A percentile compares a stretch with the other conserved stretches of the same genome.
Conservation (phyloP, 1,140 invertebrate species). For the Lepidurus apus region DNA sequence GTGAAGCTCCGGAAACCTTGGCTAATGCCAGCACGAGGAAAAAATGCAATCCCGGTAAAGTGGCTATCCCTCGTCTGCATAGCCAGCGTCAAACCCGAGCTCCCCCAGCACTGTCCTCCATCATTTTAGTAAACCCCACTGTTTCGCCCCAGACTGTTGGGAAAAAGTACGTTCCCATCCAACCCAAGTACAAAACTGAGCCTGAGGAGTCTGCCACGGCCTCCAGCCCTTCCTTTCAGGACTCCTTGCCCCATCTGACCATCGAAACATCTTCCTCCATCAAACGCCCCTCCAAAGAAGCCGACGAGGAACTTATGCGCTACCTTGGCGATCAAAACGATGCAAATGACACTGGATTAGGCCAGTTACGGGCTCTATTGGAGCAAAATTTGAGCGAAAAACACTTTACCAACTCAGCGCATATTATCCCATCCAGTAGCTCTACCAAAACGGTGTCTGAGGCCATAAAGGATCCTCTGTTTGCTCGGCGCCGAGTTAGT, state of each 20-base stretch:
- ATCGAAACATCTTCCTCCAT: background rate
- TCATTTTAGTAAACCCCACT: constrained; percentile 33
- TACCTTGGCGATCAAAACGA: constrained; percentile 62
- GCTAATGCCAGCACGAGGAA: constrained; percentile 28
- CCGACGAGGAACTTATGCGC: constrained; percentile 69
- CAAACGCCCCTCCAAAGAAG: constrained; percentile 50
- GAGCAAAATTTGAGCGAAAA: constrained; percentile 55
- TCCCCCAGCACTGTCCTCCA: constrained; percentile 25
- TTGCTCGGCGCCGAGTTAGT: constrained; percentile 52
- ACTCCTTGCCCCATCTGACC: constrained; percentile 49
- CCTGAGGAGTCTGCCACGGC: constrained; percentile 68
- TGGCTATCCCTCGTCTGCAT: constrained; percentile 37
- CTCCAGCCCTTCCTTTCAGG: constrained; percentile 64
- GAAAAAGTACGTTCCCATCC: constrained; percentile 50
- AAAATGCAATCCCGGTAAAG: constrained; percentile 34
- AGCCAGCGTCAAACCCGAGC: constrained; percentile 28
- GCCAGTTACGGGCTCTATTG: constrained; percentile 62
- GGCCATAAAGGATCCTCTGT: constrained; percentile 38
- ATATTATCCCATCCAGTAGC: constrained; percentile 31
- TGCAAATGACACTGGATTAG: constrained; percentile 49
- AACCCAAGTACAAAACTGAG: constrained; percentile 47
- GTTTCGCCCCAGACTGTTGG: constrained; percentile 22
- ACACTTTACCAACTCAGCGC: background rate
- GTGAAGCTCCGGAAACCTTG: constrained; percentile 23
- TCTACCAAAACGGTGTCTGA: constrained; percentile 17